Conservation (phyloP, 1,140 invertebrate species). For the Bombus ignitus region DNA sequence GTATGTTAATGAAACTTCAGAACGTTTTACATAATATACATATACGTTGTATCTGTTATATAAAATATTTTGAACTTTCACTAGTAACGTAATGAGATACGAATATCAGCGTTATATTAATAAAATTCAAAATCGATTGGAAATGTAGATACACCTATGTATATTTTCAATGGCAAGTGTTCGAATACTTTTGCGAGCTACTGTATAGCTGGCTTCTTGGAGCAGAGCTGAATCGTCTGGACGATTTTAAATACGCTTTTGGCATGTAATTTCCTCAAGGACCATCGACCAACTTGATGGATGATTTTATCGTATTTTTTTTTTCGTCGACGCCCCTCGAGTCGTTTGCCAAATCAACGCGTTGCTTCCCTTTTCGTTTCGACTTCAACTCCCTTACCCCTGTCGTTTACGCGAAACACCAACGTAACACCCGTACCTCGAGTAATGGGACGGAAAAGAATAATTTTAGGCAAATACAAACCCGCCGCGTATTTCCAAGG, state of each 20-base stretch:
- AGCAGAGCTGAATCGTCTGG: no score
- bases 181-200: background rate
- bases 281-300: constrained; percentile 50
- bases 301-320: constrained; percentile 55
- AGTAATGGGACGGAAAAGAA: background rate
- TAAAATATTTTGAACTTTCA: no score
- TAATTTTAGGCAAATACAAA: background rate
- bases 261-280: background rate
- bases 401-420: background rate
- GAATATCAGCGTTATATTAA: no score
- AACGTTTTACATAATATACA: no score
- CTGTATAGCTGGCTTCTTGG: no score
- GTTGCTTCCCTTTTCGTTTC: background rate
- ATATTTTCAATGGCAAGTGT: background rate
- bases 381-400: no score
- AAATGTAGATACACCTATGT: no score
- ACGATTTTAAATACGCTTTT: background rate
- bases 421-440: background rate
- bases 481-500: background rate
- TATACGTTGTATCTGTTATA: no score
- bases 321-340: background rate
- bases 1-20: no score
- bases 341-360: constrained; percentile 36
- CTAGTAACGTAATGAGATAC: no score
- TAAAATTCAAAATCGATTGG: no score